Base-by-base conservation (phyloP, 2,888 invertebrate genomes). In the Formica aserva region DNA sequence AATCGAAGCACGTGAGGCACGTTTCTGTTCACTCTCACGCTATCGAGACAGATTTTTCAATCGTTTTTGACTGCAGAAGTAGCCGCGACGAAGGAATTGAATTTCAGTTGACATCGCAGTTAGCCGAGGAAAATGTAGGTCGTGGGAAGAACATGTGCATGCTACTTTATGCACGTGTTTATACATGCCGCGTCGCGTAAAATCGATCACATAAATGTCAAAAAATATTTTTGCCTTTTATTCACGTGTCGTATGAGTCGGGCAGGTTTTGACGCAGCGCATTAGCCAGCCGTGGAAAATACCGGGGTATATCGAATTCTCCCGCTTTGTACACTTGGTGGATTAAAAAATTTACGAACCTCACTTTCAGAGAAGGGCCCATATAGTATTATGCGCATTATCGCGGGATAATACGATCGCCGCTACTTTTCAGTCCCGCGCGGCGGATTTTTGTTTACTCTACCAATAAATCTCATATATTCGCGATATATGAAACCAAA, bases 361-460 rank as follows among this genome's bases (percentile, higher is more conserved):
- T 29, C 22, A 18, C 38, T 66, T n/a, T 41, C 29, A 13, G 18
- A 38, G 22, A 18, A 18, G 32, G 78, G 89, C 81, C 81, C 32
- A 32, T 32, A 83, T 41, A 76, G 82, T 76, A 85, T 88, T 85
- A 85, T 89, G 82, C 82, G 85, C 89, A 85, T 88, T 88, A 87
- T 84, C 76, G 80, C 82, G 89, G 48, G 89, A 88, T 88, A 83
- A 89, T 88, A 67, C 85, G 85, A 89, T 88, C 87, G 85, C 83
- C 83, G 84, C 82, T 87, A 85, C 85, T 75, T 89, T 89, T 72
- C 85, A 87, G 89, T 88, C 18, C 48, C 85, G 89, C 80, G 80
- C 78, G 45, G 60, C 57, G 60, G 60, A 71, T 71, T 78, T 78
- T 78, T 78, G 78, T 78, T 78, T 78, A 78, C 72, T 78, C 60